phyloP scores from a whole-genome alignment of 2,113 vertebrate genomes.

The Myrmecobius fasciatus region DNA sequence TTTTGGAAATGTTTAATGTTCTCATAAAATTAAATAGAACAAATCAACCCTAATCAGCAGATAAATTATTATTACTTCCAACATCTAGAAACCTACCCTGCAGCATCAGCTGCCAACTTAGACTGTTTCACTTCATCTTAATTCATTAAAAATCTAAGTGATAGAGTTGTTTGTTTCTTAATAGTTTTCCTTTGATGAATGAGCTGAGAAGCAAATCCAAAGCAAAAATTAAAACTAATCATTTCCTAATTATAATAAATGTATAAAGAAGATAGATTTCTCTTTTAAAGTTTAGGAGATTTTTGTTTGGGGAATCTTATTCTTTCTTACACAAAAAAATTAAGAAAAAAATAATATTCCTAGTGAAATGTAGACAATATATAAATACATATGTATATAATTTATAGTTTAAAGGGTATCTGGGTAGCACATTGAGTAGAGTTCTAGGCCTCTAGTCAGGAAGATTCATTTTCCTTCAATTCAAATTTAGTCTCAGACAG shows the following conservation, averaged over 20 bases:
- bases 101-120: conserved; percentile 76
- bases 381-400: neutral
- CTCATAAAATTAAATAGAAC: conserved; percentile 52
- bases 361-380: conserved; percentile 41
- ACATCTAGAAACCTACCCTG: conserved; percentile 63
- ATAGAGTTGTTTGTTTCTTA: conserved; percentile 78
- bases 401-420: neutral
- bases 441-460: neutral
- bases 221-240: conserved; percentile 77
- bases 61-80: conserved; percentile 46
- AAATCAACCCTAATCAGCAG: conserved; percentile 50
- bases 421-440: neutral
- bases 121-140: conserved; percentile 76
- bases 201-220: conserved; percentile 80
- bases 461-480: neutral
- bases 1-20: conserved; percentile 10
- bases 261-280: conserved; percentile 70
- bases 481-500: neutral
- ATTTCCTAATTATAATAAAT: conserved; percentile 78
- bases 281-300: conserved; percentile 65
- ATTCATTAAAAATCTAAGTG: conserved; percentile 82
- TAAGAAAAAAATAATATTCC: conserved; percentile 1
- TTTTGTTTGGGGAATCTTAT: conserved; percentile 24
- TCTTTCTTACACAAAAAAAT: conserved; percentile 23
- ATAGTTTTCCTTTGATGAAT: conserved; percentile 78